Evolutionary conservation across 2,888 invertebrate genomes (phyloP).

Genomic region (Exephanes ischioxanthus): DNA sequence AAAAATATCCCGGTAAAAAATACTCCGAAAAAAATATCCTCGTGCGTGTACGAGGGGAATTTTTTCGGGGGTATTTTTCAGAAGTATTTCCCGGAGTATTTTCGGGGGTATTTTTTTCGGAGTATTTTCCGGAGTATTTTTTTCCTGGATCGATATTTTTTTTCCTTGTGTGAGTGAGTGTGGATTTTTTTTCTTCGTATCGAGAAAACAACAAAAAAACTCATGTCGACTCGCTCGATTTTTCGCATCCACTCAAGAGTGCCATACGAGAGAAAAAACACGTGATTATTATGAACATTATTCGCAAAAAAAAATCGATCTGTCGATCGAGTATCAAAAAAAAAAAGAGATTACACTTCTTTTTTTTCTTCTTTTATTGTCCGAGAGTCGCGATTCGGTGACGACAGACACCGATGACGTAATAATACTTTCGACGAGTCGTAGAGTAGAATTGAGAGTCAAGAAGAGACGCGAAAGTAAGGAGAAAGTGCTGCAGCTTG

Average conservation of each 20-base stretch:
- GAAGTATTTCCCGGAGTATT: too few species aligned
- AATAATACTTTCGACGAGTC: constrained; percentile 6
- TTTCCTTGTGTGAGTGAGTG: background rate
- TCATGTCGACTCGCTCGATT: too few species aligned
- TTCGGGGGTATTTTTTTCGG: too few species aligned
- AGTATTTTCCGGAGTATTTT: too few species aligned
- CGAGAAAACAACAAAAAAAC: too few species aligned
- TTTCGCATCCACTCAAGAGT: too few species aligned
- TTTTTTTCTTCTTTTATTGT: constrained; percentile 47
- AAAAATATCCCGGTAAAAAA: too few species aligned
- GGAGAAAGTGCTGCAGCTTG: background rate
- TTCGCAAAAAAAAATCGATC: constrained; percentile 16
- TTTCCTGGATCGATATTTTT: too few species aligned
- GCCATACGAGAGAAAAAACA: background rate
- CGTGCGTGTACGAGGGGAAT: too few species aligned
- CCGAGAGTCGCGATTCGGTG: constrained; percentile 46
- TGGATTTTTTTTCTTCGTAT: too few species aligned
- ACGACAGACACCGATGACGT: constrained; percentile 2
- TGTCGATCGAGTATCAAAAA: background rate
- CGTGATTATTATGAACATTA: background rate
- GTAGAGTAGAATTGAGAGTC: background rate
- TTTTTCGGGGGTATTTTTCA: too few species aligned
- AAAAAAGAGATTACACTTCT: constrained; percentile 8
- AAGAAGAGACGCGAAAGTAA: background rate
- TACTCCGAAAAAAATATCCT: too few species aligned